phyloP scores from a whole-genome alignment of 2,113 vertebrate genomes.

The Periophthalmodon schlosseri region DNA sequence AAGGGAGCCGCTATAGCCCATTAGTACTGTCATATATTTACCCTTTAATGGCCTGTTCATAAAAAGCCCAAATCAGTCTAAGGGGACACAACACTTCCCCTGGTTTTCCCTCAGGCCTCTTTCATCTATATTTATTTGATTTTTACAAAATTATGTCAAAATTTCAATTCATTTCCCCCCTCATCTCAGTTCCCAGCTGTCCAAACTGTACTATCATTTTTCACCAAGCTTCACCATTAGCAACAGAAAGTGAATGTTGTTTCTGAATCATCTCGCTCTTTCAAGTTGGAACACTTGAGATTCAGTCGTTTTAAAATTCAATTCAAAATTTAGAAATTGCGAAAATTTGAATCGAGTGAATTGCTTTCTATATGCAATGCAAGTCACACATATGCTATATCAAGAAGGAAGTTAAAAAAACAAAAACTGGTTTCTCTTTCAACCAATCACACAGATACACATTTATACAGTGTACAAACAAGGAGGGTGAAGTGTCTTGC shows the following conservation, averaged over 20 bases:
- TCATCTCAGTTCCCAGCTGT: not conserved
- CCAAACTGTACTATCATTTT: not conserved
- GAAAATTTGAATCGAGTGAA: not conserved
- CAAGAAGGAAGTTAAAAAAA: too few species aligned
- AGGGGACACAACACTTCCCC: slow-evolving; percentile 14
- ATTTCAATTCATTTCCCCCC: not conserved
- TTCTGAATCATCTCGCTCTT: not conserved
- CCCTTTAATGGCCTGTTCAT: slow-evolving; percentile 61
- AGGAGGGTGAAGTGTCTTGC: too few species aligned
- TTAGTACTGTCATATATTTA: slow-evolving; percentile 70
- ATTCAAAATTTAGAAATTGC: not conserved
- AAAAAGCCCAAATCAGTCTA: slow-evolving; percentile 54
- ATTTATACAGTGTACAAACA: too few species aligned
- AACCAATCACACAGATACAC: too few species aligned
- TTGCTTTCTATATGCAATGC: too few species aligned
- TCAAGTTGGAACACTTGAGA: not conserved
- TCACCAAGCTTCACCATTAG: not conserved
- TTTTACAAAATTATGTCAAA: not conserved
- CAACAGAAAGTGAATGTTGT: not conserved
- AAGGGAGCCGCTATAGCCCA: slow-evolving; percentile 57
- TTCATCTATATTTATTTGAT: slow-evolving; percentile 7
- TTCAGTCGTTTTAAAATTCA: not conserved
- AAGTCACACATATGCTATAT: too few species aligned
- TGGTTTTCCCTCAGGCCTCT: slow-evolving; percentile 6
- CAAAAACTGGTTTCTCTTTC: too few species aligned